Percentiles rank a stretch among this genome's conserved stretches.
Evolutionary conservation across 2,888 invertebrate species (phyloP).

Genomic region (Chloroclysta siterata): DNA sequence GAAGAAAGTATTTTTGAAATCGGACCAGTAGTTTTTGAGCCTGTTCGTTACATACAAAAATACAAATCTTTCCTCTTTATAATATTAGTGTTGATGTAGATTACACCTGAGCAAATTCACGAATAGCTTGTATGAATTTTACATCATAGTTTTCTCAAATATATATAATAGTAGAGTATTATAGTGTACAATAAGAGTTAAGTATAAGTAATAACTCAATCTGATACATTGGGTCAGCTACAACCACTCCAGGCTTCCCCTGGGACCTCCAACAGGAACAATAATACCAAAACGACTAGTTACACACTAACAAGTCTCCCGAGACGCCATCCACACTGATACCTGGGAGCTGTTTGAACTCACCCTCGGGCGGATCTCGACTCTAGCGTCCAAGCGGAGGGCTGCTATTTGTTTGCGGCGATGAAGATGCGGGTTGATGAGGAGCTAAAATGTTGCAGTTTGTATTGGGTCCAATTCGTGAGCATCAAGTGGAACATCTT

Average conservation of each 20-base stretch:
- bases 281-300: constrained; percentile 62
- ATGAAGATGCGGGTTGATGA: constrained; percentile 6
- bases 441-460: constrained; percentile 21
- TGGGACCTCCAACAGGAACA: constrained; percentile 63
- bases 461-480: not conserved
- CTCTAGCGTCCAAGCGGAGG: constrained; percentile 5
- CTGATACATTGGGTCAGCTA: no score
- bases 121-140: no score
- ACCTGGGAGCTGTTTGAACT: constrained; percentile 29
- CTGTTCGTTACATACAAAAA: no score
- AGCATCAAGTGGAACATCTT: not conserved
- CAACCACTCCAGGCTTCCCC: constrained; percentile 33
- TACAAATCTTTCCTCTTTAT: no score
- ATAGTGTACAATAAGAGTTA: no score
- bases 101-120: no score
- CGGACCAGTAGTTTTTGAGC: no score
- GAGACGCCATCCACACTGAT: constrained; percentile 44
- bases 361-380: not conserved
- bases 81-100: no score
- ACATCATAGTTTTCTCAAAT: no score
- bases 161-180: no score
- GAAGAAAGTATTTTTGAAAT: no score
- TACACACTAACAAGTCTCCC: constrained; percentile 63
- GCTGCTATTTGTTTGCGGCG: not conserved
- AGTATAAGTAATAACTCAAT: no score